Evolutionary conservation across 1,140 invertebrate genomes (phyloP).

Genomic region (Trigoniulus corallinus): DNA sequence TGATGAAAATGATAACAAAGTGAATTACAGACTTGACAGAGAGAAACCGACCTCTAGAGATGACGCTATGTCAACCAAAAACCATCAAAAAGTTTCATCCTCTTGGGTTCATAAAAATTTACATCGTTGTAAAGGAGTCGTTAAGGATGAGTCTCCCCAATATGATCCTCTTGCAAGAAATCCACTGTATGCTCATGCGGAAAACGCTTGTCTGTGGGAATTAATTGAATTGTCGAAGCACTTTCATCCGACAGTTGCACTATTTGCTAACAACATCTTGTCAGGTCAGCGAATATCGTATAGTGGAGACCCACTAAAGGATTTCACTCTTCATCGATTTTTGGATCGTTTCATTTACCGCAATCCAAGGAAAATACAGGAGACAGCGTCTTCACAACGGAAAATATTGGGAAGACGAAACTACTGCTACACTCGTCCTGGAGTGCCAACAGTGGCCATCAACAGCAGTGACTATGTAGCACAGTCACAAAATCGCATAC

Average conservation of each 20-base stretch:
- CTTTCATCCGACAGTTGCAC: slow-evolving; percentile 76
- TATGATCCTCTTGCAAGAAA: slow-evolving; percentile 65
- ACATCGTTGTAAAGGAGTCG: slow-evolving; percentile 12
- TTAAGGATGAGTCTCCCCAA: not conserved
- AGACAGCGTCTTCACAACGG: slow-evolving; percentile 2
- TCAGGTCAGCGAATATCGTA: slow-evolving; percentile 59
- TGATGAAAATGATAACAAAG: slow-evolving; percentile 2
- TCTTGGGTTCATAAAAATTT: slow-evolving; percentile 22
- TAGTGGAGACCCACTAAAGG: slow-evolving; percentile 76
- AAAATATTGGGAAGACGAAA: not conserved
- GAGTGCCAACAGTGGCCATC: slow-evolving; percentile 10
- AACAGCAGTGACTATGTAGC: not conserved
- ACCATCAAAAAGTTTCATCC: too few species aligned
- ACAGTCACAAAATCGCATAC: slow-evolving; percentile 6
- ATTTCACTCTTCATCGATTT: slow-evolving; percentile 77
- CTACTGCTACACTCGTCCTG: not conserved
- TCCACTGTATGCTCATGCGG: slow-evolving; percentile 60
- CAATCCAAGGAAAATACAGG: slow-evolving; percentile 66
- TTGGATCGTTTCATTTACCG: slow-evolving; percentile 89
- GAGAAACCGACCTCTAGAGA: too few species aligned
- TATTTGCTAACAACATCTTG: slow-evolving; percentile 72
- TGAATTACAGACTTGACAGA: too few species aligned
- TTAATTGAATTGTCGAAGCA: slow-evolving; percentile 49
- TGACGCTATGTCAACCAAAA: too few species aligned
- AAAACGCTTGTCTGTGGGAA: slow-evolving; percentile 49